Evolutionary conservation across 2,113 vertebrate genomes (phyloP).

Genomic region (Thryonomys swinderianus): DNA sequence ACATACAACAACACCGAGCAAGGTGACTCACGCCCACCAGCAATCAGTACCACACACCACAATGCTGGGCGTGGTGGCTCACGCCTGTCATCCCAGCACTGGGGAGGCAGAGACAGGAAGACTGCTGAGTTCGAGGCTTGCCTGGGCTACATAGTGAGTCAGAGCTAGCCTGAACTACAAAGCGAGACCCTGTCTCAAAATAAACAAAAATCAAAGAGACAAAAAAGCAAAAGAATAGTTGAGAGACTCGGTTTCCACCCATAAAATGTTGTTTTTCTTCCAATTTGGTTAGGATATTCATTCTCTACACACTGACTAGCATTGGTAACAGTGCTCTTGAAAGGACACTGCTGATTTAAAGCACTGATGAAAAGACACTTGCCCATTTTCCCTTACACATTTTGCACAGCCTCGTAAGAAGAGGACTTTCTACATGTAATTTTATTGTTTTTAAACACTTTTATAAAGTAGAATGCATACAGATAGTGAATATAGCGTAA

Average conservation of each 20-base stretch:
- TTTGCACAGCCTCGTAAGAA: conserved; percentile 10
- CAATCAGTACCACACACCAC: too few species aligned
- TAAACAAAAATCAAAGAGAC: too few species aligned
- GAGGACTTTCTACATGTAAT: background rate
- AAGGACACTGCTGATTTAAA: conserved; percentile 39
- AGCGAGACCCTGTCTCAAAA: too few species aligned
- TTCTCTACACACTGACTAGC: background rate
- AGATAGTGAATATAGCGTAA: conserved; percentile 27
- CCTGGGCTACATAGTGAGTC: too few species aligned
- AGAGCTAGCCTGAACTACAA: too few species aligned
- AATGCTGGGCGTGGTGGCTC: too few species aligned
- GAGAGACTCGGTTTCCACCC: conserved; percentile 52
- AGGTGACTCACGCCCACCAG: too few species aligned
- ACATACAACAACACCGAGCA: too few species aligned
- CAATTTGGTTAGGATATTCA: conserved; percentile 28
- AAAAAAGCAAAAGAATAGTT: conserved; percentile 52
- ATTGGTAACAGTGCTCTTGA: conserved; percentile 23
- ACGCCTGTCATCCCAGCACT: too few species aligned
- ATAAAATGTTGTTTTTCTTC: conserved; percentile 45
- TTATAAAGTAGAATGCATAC: conserved; percentile 14
- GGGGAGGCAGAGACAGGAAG: too few species aligned
- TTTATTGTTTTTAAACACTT: conserved; percentile 42
- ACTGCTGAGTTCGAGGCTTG: too few species aligned
- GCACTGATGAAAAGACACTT: background rate
- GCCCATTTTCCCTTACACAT: conserved; percentile 42